Conservation (phyloP, 2,113 vertebrate species). For the Cinclus mexicanus region DNA sequence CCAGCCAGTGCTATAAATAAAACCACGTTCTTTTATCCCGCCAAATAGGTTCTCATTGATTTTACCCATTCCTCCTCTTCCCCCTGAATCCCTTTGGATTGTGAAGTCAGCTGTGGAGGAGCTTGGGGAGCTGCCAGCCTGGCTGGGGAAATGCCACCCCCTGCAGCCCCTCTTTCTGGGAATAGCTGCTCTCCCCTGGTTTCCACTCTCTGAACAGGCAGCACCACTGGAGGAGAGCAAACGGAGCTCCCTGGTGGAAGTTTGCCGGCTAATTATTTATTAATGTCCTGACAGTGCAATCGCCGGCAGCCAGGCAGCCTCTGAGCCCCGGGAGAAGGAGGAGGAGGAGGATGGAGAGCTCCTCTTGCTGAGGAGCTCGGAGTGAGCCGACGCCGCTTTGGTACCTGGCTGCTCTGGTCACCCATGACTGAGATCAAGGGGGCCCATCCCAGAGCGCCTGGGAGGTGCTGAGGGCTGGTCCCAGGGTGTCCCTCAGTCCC, state of each 20-base stretch:
- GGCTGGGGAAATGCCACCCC: not conserved
- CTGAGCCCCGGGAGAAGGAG: not conserved
- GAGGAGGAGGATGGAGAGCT: not conserved
- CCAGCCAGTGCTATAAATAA: slow-evolving; percentile 57
- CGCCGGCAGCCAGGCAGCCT: not conserved
- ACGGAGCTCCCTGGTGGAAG: not conserved
- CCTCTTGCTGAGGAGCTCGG: not conserved
- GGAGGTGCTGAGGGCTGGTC: not conserved
- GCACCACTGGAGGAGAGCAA: slow-evolving; percentile 1
- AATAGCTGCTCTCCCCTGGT: not conserved
- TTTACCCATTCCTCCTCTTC: slow-evolving; percentile 39
- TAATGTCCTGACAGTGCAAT: not conserved
- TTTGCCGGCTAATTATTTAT: slow-evolving; percentile 48
- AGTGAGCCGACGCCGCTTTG: rapidly evolving
- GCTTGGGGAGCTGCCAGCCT: not conserved
- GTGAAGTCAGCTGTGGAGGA: slow-evolving; percentile 22
- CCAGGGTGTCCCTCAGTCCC: not conserved
- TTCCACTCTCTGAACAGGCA: not conserved
- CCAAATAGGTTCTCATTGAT: slow-evolving; percentile 59
- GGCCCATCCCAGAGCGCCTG: not conserved
- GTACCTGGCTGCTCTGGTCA: rapidly evolving
- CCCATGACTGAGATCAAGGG: not conserved
- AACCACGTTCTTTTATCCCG: not conserved
- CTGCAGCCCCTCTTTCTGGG: not conserved
- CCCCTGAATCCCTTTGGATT: not conserved